phyloP scores from a whole-genome alignment of 2,888 invertebrate species.

The Drosophila hamatofila region DNA sequence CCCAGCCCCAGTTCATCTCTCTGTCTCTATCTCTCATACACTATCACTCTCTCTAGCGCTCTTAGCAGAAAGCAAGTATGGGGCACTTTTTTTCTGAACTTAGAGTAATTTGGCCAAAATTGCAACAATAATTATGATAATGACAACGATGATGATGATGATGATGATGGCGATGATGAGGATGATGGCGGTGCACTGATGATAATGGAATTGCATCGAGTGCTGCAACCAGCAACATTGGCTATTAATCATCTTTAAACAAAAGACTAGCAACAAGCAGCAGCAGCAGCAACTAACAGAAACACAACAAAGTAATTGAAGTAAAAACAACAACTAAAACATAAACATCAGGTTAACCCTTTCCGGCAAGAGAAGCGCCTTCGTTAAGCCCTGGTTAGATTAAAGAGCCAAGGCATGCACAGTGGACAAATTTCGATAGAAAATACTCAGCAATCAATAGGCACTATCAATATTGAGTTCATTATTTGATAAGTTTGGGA shows the following conservation, averaged over 20 bases:
- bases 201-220: conserved; percentile 80
- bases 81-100: conserved; percentile 62
- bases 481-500: not conserved
- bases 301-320: conserved; percentile 28
- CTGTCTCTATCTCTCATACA: not conserved
- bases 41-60: not conserved
- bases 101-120: conserved; percentile 73
- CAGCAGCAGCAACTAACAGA: conserved; percentile 22
- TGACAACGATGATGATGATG: conserved; percentile 13
- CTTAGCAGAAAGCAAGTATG: conserved; percentile 22
- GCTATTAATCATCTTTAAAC: conserved; percentile 84
- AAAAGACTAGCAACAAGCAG: conserved; percentile 68
- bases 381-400: conserved; percentile 65
- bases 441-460: not conserved
- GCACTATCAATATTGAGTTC: not conserved
- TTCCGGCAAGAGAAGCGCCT: conserved; percentile 58
- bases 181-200: conserved; percentile 50
- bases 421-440: conserved; percentile 28
- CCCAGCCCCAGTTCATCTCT: not conserved
- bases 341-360: conserved; percentile 82
- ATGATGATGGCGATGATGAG: conserved; percentile 28
- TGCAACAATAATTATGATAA: conserved; percentile 32
- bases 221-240: conserved; percentile 72
- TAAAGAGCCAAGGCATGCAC: conserved; percentile 52
- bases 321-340: conserved; percentile 67